These are phyloP conservation scores for Ditula angustiorana DNA, from an alignment of 2,888 invertebrate genomes.

Conservation along the genomic window DNA sequence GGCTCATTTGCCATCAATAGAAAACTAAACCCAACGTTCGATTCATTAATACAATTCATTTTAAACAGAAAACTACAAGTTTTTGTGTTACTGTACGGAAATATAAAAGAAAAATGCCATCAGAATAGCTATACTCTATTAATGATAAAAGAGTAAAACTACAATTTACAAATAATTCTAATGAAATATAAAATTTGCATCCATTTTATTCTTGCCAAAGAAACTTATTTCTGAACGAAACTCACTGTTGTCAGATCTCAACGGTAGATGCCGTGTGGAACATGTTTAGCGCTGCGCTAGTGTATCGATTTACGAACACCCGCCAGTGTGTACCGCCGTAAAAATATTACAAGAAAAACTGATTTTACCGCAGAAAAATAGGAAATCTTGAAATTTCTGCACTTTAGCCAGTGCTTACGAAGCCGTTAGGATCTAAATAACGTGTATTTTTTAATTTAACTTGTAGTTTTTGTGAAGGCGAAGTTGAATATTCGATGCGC, in stretches of 20 bases:
- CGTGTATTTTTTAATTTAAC: slow-evolving; percentile 10
- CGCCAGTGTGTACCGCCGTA: slow-evolving; percentile 66
- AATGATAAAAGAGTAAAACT: too few species aligned
- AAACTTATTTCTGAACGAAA: slow-evolving; percentile 38
- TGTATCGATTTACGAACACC: slow-evolving; percentile 75
- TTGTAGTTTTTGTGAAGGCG: slow-evolving; percentile 4
- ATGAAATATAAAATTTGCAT: background rate
- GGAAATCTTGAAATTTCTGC: background rate
- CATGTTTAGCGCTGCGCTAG: slow-evolving; percentile 76
- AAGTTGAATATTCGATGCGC: slow-evolving; percentile 20
- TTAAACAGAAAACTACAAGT: too few species aligned
- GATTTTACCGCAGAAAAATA: background rate
- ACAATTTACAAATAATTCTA: background rate
- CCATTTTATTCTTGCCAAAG: background rate
- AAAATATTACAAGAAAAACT: slow-evolving; percentile 57
- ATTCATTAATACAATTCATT: too few species aligned
- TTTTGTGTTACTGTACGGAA: too few species aligned
- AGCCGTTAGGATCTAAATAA: background rate
- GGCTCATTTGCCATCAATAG: too few species aligned
- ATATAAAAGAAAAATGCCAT: too few species aligned
- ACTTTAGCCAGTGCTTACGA: background rate
- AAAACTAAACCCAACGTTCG: too few species aligned
- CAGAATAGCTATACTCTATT: too few species aligned
- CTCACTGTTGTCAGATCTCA: background rate
- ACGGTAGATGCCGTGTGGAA: slow-evolving; percentile 68